phyloP scores from a whole-genome alignment of 2,113 vertebrate species.

The Sylvicapra grimmia region DNA sequence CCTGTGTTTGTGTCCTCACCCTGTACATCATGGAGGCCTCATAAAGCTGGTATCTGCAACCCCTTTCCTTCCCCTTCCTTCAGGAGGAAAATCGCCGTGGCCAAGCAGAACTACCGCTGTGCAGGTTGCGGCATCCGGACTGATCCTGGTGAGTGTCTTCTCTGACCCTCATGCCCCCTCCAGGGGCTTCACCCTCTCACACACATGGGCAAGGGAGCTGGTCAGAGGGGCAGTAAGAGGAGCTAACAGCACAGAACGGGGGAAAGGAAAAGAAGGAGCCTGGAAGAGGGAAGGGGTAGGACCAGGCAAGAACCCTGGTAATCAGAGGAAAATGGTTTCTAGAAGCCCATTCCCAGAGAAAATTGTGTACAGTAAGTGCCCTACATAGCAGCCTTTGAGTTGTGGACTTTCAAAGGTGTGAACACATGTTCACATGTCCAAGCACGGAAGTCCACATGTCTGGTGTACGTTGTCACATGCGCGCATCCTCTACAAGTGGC shows the following conservation, averaged over 20 bases:
- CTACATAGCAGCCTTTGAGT: not conserved
- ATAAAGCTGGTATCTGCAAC: not conserved
- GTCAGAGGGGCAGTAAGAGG: not conserved
- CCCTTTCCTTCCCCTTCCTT: conserved; percentile 12
- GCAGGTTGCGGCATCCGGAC: conserved; percentile 95
- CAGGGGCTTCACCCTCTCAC: fast-evolving
- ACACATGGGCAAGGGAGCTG: not conserved
- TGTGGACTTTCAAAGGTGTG: not conserved
- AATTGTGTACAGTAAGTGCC: not conserved
- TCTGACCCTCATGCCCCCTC: not conserved
- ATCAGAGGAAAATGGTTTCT: not conserved
- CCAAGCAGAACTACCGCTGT: conserved; percentile 97
- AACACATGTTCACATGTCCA: not conserved
- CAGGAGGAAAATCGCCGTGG: conserved; percentile 93
- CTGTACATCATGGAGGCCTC: not conserved
- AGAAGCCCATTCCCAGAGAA: not conserved
- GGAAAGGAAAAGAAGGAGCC: not conserved
- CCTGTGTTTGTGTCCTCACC: not conserved
- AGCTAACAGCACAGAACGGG: not conserved
- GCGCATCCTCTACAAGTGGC: not conserved
- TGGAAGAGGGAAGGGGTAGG: not conserved
- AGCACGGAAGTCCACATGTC: not conserved
- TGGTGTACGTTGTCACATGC: not conserved
- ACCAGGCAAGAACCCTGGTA: not conserved
- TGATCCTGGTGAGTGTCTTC: conserved; percentile 87